Evolutionary conservation across 2,888 invertebrate genomes (phyloP).

Genomic region (Calameuta idolon): DNA sequence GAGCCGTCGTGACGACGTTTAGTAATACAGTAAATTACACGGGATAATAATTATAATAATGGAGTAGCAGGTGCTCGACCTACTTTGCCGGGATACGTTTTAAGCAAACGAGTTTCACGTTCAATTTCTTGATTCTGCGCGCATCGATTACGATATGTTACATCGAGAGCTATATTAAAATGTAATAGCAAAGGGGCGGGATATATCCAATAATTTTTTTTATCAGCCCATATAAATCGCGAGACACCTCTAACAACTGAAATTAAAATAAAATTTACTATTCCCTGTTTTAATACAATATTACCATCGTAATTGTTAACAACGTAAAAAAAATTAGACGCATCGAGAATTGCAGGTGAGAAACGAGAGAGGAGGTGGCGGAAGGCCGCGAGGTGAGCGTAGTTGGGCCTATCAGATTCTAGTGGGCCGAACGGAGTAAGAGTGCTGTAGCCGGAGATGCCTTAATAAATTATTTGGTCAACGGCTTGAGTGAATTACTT

Average conservation of each 20-base stretch:
- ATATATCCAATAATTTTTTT: background rate
- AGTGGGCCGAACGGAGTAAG: too few relatives aligned
- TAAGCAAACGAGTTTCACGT: slow-evolving; percentile 56
- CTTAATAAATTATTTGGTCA: too few relatives aligned
- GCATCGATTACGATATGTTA: slow-evolving; percentile 27
- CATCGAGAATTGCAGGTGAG: too few relatives aligned
- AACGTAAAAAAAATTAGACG: too few relatives aligned
- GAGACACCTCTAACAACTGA: background rate
- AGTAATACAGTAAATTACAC: slow-evolving; percentile 48
- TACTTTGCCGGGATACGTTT: slow-evolving; percentile 44
- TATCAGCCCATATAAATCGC: background rate
- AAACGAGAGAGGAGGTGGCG: too few relatives aligned
- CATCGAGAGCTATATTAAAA: slow-evolving; percentile 41
- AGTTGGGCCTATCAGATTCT: too few relatives aligned
- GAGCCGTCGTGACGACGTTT: background rate
- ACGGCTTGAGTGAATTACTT: too few relatives aligned
- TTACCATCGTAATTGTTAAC: background rate
- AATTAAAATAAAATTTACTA: background rate
- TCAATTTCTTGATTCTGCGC: slow-evolving; percentile 50
- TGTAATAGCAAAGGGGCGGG: background rate
- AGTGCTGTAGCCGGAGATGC: too few relatives aligned
- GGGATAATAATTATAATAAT: slow-evolving; percentile 62
- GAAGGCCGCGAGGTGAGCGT: too few relatives aligned
- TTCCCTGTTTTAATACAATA: background rate
- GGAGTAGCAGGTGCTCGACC: slow-evolving; percentile 57